These are phyloP conservation scores for Diorhabda carinulata DNA, from an alignment of 1,140 invertebrate genomes.

Conservation along the genomic window DNA sequence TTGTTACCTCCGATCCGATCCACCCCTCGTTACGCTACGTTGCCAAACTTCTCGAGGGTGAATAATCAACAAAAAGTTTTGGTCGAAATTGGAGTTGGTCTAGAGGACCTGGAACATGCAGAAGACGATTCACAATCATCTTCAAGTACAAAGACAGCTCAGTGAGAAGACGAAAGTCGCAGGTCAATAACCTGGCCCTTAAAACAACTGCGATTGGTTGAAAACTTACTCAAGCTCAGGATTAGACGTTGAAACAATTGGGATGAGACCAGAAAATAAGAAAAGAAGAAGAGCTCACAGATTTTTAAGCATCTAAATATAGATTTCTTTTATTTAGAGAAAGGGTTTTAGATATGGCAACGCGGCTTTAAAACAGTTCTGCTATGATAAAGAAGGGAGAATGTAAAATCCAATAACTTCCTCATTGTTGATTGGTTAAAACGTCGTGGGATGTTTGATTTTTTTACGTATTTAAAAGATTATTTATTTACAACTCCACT, in stretches of 20 bases:
- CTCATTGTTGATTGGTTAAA: background rate
- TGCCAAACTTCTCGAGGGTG: background rate
- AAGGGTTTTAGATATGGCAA: background rate
- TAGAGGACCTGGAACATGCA: no score
- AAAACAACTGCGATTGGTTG: no score
- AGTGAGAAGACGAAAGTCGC: no score
- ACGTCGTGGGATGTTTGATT: background rate
- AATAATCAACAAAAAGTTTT: background rate
- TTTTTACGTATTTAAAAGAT: background rate
- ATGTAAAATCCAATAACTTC: conserved; percentile 9
- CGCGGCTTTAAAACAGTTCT: background rate
- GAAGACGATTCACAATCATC: no score
- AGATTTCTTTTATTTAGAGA: background rate
- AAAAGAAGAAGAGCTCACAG: background rate
- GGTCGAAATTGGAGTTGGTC: no score
- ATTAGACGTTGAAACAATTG: no score
- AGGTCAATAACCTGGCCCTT: no score
- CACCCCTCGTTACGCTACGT: background rate
- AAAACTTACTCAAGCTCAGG: no score
- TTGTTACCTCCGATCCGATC: background rate
- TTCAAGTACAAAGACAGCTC: no score
- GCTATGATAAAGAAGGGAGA: background rate
- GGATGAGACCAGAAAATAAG: no score
- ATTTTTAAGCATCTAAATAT: background rate
- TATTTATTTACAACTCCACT: background rate